Percentiles rank a stretch among this genome's conserved stretches.
These are phyloP conservation scores for Corapipo altera DNA, from an alignment of 2,113 vertebrate species.

Conservation along the genomic window DNA sequence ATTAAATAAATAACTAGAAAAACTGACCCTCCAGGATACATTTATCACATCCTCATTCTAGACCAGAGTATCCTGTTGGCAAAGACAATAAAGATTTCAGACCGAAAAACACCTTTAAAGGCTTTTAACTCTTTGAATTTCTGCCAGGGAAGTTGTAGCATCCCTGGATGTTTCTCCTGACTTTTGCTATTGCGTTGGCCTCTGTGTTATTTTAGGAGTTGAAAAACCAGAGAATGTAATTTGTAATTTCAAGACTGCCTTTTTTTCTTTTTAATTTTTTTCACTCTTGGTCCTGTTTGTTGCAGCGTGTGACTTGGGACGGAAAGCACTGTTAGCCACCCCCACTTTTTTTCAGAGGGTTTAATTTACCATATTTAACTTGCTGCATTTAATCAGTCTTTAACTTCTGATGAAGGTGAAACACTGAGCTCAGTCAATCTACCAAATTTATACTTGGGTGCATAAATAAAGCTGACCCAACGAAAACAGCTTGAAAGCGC, in stretches of 20 bases:
- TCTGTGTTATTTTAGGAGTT: not conserved
- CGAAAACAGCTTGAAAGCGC: not conserved
- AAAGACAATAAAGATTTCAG: not conserved
- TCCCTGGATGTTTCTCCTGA: not conserved
- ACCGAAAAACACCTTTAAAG: not conserved
- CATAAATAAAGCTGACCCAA: not conserved
- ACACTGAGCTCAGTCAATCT: not conserved
- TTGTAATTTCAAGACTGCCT: not conserved
- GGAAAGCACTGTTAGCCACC: not conserved
- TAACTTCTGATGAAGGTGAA: not conserved
- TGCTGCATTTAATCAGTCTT: not conserved
- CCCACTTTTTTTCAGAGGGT: not conserved
- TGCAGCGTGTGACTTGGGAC: not conserved
- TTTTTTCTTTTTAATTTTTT: not conserved
- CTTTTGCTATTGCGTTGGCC: not conserved
- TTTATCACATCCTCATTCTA: not conserved
- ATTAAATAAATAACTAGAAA: not conserved
- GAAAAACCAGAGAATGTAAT: not conserved
- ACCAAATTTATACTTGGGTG: not conserved
- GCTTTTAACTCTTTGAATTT: not conserved
- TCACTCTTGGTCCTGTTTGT: not conserved
- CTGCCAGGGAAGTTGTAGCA: not conserved
- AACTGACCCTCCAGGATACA: not conserved
- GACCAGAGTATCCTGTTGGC: not conserved
- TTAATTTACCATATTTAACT: not conserved